Evolutionary conservation across 2,888 invertebrate genomes (phyloP), one percentile per base, ranked within the genome.

Genomic region (Dryobota labecula): DNA sequence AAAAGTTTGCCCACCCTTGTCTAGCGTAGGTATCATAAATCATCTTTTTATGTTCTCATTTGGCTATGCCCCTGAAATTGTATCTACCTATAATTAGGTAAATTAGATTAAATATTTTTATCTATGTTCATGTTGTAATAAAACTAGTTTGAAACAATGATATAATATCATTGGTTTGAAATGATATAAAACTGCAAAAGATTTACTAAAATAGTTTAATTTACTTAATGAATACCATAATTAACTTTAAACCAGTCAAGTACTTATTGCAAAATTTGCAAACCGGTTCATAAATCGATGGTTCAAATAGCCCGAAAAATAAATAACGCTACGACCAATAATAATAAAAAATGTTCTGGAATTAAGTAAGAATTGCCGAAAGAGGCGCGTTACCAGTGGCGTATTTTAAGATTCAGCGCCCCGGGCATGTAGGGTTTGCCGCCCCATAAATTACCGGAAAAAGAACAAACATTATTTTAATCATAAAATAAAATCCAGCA

Each of bases 111-210:
- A 18, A 45, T 38, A 30, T 38, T 38, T 61, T 45, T 68, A 27
- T 11, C 67, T 18, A 45, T 33, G 3, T 30, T 70, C 9, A 27
- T 24, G 24, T 24, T 56, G 13, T 27, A 30, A 20, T 30, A 24
- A 41, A 62, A 62, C 62, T 27, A 30, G 73, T 63, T 73, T 45
- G 27, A 13, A 41, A 47, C 18, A 27, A 62, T 56, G 57, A 33
- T n/a, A n/a, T 27, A 30, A 20, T 30, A 24, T 33, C 57, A 62
- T 56, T 27, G 24, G 73, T 63, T 73, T 45, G 27, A 13, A 41
- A 47, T n/a, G 33, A 62, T 56, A 33, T 27, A 38, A 56, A 47
- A 15, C 18, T 47, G 20, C n/a, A 49, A 24, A 49, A 24, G 13
- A 7, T 15, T 27, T 2, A 7, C 7, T 30, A 38, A 54, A 38